Conservation (phyloP, 2,888 invertebrate species). For the Cremastinae sp. region DNA sequence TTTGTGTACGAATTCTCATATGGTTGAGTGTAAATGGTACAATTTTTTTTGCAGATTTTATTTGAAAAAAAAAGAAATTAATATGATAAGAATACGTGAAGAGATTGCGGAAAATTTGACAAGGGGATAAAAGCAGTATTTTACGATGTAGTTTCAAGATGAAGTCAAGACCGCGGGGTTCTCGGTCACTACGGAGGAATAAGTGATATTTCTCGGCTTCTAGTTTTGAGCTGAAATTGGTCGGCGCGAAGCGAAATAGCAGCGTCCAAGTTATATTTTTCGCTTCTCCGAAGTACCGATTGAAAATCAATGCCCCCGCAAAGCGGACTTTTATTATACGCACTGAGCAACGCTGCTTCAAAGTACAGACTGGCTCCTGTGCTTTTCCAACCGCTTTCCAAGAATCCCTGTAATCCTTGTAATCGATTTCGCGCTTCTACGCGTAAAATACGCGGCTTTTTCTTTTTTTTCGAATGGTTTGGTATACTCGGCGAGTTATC, state of each 20-base stretch:
- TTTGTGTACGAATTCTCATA: no score
- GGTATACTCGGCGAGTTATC: conserved; percentile 7
- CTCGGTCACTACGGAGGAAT: conserved; percentile 6
- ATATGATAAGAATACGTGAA: no score
- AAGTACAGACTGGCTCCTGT: conserved; percentile 22
- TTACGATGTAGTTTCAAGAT: not conserved
- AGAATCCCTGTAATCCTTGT: conserved; percentile 60
- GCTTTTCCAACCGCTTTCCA: conserved; percentile 52
- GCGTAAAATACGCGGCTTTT: conserved; percentile 58
- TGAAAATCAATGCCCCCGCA: conserved; percentile 65
- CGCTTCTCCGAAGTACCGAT: conserved; percentile 65
- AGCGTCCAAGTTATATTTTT: conserved; percentile 54
- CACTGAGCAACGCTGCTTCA: conserved; percentile 28
- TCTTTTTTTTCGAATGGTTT: not conserved
- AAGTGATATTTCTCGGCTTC: conserved; percentile 25
- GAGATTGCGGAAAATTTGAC: not conserved
- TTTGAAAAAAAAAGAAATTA: no score
- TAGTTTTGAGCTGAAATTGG: conserved; percentile 25
- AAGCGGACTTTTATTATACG: conserved; percentile 58
- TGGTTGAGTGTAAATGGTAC: no score
- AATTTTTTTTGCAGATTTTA: no score
- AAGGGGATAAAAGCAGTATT: not conserved
- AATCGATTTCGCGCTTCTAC: conserved; percentile 62
- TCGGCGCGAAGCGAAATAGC: conserved; percentile 15
- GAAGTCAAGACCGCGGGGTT: not conserved